These are phyloP conservation scores for Myotis brandtii DNA, from an alignment of 2,113 vertebrate species.

Conservation along the genomic window DNA sequence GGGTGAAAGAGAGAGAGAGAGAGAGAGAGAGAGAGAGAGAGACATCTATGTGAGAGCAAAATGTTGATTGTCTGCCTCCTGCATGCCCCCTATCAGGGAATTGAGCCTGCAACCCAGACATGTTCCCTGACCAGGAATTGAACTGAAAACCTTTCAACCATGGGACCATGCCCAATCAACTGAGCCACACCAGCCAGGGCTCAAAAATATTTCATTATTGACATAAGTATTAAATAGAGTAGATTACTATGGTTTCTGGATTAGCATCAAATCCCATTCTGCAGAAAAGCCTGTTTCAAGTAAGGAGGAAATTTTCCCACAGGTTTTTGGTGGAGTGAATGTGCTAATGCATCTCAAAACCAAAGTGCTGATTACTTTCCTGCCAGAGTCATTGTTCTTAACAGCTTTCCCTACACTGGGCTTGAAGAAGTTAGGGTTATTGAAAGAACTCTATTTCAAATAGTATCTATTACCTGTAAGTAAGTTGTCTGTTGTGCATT, in stretches of 20 bases:
- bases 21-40: neutral
- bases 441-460: conserved; percentile 13
- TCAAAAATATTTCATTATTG: conserved; percentile 16
- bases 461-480: conserved; percentile 7
- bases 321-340: neutral
- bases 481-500: neutral
- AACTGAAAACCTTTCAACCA: neutral
- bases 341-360: neutral
- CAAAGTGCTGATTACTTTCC: neutral
- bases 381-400: neutral
- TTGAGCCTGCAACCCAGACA: neutral
- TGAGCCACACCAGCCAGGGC: neutral
- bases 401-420: neutral
- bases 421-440: neutral
- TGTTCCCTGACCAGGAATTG: neutral
- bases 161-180: neutral
- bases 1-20: too few species aligned
- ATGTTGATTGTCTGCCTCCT: neutral
- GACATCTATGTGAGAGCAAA: neutral
- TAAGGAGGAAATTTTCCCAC: neutral
- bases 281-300: neutral
- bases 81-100: too few species aligned
- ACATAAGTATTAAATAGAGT: neutral
- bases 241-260: neutral
- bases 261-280: neutral